Percentiles rank a stretch among this genome's conserved stretches.
Conservation (phyloP, 2,797 vertebrate genomes). For the Coccyzus lansbergi region DNA sequence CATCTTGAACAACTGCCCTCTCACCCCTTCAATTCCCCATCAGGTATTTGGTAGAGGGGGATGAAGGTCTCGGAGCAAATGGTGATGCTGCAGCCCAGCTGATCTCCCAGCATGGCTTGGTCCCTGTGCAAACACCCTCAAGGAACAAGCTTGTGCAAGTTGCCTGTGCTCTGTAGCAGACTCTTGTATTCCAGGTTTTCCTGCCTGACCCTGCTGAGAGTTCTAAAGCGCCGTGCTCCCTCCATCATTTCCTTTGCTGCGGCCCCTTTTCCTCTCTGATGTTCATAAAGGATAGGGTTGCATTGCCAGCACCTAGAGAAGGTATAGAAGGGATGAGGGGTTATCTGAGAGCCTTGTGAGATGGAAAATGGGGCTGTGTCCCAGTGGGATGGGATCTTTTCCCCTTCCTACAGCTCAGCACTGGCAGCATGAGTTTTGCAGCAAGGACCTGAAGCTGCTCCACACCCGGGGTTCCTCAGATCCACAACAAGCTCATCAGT, state of each 20-base stretch:
- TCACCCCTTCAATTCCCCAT: background rate
- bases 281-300: background rate
- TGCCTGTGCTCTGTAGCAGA: background rate
- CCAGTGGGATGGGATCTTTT: background rate
- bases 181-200: background rate
- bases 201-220: background rate
- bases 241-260: background rate
- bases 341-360: background rate
- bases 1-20: background rate
- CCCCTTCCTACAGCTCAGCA: background rate
- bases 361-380: accelerated
- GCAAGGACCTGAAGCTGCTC: background rate
- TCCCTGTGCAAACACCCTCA: accelerated
- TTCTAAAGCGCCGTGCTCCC: background rate
- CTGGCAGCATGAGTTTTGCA: background rate
- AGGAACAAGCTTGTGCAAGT: background rate
- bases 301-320: background rate
- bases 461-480: background rate
- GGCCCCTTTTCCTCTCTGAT: background rate
- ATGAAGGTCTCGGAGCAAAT: background rate
- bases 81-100: background rate
- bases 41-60: background rate
- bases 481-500: no score
- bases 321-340: background rate
- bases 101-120: accelerated